These are phyloP conservation scores for Vespertilio murinus DNA, from an alignment of 2,797 vertebrate genomes.

Conservation along the genomic window DNA sequence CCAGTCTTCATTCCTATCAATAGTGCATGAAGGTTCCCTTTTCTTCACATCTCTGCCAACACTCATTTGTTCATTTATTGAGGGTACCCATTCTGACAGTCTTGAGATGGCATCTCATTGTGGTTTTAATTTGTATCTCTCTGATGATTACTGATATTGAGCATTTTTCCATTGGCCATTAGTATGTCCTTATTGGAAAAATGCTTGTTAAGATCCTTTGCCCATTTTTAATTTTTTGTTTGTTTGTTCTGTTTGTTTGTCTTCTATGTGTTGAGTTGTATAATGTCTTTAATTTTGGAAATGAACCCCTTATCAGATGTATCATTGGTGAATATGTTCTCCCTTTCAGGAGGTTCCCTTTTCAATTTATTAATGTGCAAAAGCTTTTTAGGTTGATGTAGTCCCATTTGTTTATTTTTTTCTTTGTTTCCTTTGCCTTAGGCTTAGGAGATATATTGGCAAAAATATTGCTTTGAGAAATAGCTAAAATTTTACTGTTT, in stretches of 20 bases:
- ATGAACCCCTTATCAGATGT: neutral
- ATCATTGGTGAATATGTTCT: neutral
- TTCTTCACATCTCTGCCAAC: neutral
- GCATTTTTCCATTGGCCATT: neutral
- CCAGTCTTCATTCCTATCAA: neutral
- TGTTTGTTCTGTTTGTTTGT: too few relatives aligned
- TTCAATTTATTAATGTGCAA: neutral
- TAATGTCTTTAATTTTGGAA: neutral
- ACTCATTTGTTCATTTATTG: neutral
- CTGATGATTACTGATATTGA: neutral
- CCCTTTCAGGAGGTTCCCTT: neutral
- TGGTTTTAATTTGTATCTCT: neutral
- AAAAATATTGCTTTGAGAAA: neutral
- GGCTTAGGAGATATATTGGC: neutral
- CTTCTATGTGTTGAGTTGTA: neutral
- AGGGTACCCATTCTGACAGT: neutral
- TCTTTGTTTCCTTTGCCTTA: neutral
- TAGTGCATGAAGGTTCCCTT: neutral
- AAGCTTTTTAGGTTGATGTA: neutral
- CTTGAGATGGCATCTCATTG: neutral
- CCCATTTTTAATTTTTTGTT: neutral
- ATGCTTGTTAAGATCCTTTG: neutral
- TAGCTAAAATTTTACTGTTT: neutral
- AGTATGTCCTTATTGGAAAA: neutral
- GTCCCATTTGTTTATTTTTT: neutral